Percentiles rank a stretch among this genome's conserved stretches.
Evolutionary conservation across 2,797 vertebrate genomes (phyloP).

Genomic region (Streptopelia turtur): DNA sequence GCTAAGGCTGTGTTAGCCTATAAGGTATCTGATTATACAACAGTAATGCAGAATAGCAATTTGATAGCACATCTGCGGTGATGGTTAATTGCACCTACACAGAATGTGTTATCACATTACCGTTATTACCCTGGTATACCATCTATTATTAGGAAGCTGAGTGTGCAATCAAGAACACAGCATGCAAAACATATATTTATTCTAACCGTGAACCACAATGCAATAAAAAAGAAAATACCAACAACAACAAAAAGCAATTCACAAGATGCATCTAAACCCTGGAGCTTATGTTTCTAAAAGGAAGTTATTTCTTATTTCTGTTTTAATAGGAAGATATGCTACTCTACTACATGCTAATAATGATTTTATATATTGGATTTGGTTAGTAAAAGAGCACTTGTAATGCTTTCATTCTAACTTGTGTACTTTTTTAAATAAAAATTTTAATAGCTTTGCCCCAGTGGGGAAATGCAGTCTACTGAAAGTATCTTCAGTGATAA

Average conservation of each 20-base stretch:
- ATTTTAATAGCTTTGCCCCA: not conserved
- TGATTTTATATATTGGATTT: not conserved
- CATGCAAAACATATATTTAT: constrained; percentile 15
- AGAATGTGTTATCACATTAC: not conserved
- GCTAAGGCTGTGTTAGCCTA: not conserved
- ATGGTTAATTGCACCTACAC: not conserved
- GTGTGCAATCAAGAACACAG: not conserved
- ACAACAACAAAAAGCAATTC: not conserved
- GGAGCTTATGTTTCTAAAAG: not conserved
- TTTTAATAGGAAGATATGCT: not conserved
- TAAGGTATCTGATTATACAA: not conserved
- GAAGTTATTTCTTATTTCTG: constrained; percentile 4
- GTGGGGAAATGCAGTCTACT: not conserved
- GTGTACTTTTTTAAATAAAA: not conserved
- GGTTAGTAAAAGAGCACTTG: not conserved
- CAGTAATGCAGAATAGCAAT: not conserved
- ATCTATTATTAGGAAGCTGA: constrained; percentile 9
- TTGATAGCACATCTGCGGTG: not conserved
- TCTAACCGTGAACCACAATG: not conserved
- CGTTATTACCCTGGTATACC: not conserved
- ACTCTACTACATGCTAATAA: not conserved
- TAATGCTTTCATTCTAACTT: not conserved
- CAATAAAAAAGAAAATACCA: not conserved
- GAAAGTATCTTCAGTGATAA: not conserved
- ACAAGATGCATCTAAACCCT: not conserved